Conservation (phyloP, 1,140 invertebrate genomes). For the Hyphantria cunea region DNA sequence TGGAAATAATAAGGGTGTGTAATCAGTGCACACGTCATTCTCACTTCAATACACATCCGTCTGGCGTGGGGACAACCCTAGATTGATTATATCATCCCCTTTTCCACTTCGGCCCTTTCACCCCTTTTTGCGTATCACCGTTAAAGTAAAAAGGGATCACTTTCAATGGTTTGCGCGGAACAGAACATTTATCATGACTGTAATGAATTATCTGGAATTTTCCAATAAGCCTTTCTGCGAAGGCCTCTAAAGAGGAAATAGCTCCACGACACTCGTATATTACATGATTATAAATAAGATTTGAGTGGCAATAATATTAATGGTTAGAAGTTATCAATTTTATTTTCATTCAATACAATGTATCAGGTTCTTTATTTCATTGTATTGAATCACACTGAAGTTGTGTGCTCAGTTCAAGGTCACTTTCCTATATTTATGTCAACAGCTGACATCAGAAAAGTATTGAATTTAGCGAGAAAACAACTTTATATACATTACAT, state of each 20-base stretch:
- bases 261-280: background rate
- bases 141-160: conserved; percentile 73
- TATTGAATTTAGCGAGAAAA: no score
- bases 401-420: no score
- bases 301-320: background rate
- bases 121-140: conserved; percentile 78
- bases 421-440: no score
- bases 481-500: no score
- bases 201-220: conserved; percentile 79
- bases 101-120: conserved; percentile 58
- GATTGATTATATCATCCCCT: conserved; percentile 76
- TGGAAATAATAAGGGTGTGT: conserved; percentile 17
- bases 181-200: conserved; percentile 75
- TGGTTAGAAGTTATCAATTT: no score
- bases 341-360: no score
- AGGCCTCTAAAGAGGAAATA: conserved; percentile 6
- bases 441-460: no score
- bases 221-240: conserved; percentile 60
- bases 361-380: no score
- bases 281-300: conserved; percentile 5
- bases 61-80: conserved; percentile 46
- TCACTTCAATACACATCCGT: conserved; percentile 56
- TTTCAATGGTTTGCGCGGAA: conserved; percentile 66
- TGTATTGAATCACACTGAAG: no score
- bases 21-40: conserved; percentile 31